Evolutionary conservation across 2,113 vertebrate genomes (phyloP).

Genomic region (Pteronura brasiliensis): DNA sequence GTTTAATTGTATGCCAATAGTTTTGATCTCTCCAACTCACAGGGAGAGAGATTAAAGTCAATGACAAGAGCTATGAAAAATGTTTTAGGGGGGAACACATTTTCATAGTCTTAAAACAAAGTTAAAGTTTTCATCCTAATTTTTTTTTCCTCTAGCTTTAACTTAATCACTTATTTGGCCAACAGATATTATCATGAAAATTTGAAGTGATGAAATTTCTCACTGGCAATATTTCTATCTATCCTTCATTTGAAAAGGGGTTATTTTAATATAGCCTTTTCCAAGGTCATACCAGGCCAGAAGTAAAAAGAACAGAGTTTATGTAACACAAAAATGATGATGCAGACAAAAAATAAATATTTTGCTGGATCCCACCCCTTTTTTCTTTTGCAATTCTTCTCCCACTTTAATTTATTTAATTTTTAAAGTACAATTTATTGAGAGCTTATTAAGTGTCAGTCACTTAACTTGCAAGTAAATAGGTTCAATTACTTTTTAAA

Average conservation of each 20-base stretch:
- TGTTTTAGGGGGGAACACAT: too few relatives aligned
- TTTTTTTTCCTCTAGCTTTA: too few relatives aligned
- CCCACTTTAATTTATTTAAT: background rate
- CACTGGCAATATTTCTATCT: background rate
- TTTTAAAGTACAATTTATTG: background rate
- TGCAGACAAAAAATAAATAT: too few relatives aligned
- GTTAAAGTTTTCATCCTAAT: too few relatives aligned
- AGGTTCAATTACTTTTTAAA: background rate
- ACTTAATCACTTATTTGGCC: background rate
- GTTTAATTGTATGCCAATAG: background rate
- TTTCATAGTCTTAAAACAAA: too few relatives aligned
- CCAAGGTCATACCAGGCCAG: background rate
- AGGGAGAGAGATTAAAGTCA: background rate
- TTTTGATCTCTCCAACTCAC: constrained; percentile 22
- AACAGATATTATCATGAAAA: background rate
- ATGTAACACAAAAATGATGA: too few relatives aligned
- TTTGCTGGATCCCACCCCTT: background rate
- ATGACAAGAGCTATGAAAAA: background rate
- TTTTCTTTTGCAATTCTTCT: background rate
- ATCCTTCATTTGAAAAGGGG: background rate
- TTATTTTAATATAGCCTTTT: background rate
- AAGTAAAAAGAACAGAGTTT: background rate
- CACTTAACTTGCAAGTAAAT: background rate
- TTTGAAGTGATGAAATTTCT: background rate
- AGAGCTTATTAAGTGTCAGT: background rate